Percentiles rank a stretch among this genome's conserved stretches.
Evolutionary conservation across 1,140 invertebrate genomes (phyloP).

Genomic region (Zaprionus vittiger): DNA sequence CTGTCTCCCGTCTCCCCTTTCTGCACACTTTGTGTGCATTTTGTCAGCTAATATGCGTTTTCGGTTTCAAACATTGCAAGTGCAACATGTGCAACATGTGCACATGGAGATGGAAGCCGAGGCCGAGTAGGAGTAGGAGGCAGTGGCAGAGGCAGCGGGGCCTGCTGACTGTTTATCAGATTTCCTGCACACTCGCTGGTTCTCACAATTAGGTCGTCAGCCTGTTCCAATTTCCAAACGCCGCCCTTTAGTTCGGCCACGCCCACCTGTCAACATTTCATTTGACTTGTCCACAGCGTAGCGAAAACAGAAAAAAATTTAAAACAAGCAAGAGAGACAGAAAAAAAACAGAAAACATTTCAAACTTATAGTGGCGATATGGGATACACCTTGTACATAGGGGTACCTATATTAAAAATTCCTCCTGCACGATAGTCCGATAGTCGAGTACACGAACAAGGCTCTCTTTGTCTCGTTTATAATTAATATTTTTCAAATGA

Average conservation of each 20-base stretch:
- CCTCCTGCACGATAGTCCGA: conserved; percentile 31
- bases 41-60: conserved; percentile 62
- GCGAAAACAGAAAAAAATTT: conserved; percentile 10
- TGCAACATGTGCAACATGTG: conserved; percentile 57
- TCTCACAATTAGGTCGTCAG: conserved; percentile 58
- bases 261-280: conserved; percentile 72
- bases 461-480: conserved; percentile 50
- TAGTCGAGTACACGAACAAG: conserved; percentile 5
- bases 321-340: conserved; percentile 13
- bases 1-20: not conserved
- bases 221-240: conserved; percentile 43
- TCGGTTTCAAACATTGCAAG: conserved; percentile 59
- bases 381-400: not conserved
- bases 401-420: conserved; percentile 49
- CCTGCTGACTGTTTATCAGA: conserved; percentile 43
- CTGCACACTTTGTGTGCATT: conserved; percentile 15
- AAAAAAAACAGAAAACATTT: conserved; percentile 6
- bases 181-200: conserved; percentile 48
- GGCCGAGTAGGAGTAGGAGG: not conserved
- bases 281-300: conserved; percentile 43
- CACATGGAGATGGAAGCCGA: not conserved
- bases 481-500: conserved; percentile 78
- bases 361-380: not conserved
- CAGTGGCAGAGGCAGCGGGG: not conserved
- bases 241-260: conserved; percentile 39